Evolutionary conservation across 1,140 invertebrate genomes (phyloP).

Genomic region (Lucilia sericata): DNA sequence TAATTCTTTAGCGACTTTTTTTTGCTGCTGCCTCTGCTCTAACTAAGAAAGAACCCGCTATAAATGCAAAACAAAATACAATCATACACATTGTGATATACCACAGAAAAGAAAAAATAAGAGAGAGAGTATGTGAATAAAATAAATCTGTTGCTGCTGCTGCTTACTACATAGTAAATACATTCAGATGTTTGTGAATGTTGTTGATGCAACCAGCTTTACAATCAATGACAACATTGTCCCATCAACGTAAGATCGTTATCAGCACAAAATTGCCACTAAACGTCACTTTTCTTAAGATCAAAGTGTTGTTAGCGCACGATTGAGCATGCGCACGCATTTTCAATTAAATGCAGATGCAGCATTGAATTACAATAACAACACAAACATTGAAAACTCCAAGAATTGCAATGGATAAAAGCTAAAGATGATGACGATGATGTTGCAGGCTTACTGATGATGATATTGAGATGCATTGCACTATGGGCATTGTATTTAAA

Average conservation of each 20-base stretch:
- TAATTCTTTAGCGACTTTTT: background rate
- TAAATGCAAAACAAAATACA: constrained; percentile 34
- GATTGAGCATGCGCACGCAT: constrained; percentile 62
- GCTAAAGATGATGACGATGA: background rate
- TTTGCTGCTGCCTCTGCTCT: background rate
- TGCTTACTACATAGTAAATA: background rate
- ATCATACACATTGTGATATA: constrained; percentile 10
- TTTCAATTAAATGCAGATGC: constrained; percentile 66
- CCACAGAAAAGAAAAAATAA: no score
- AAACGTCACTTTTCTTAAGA: constrained; percentile 67
- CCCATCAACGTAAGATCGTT: constrained; percentile 63
- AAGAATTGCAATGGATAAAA: background rate
- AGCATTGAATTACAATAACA: background rate
- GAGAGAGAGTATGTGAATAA: no score
- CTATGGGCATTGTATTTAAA: background rate
- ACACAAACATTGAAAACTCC: background rate
- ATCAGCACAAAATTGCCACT: constrained; percentile 66
- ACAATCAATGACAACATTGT: constrained; percentile 55
- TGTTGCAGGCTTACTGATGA: background rate
- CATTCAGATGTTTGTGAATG: constrained; percentile 2
- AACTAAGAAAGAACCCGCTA: constrained; percentile 30
- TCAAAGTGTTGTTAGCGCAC: constrained; percentile 66
- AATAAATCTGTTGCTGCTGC: no score
- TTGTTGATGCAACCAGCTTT: constrained; percentile 24
- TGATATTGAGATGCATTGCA: background rate